Evolutionary conservation across 64 coral and sea anemone genomes (phyloP), one percentile per base, ranked within the genome.

Genomic region (Montipora efflorescens): DNA sequence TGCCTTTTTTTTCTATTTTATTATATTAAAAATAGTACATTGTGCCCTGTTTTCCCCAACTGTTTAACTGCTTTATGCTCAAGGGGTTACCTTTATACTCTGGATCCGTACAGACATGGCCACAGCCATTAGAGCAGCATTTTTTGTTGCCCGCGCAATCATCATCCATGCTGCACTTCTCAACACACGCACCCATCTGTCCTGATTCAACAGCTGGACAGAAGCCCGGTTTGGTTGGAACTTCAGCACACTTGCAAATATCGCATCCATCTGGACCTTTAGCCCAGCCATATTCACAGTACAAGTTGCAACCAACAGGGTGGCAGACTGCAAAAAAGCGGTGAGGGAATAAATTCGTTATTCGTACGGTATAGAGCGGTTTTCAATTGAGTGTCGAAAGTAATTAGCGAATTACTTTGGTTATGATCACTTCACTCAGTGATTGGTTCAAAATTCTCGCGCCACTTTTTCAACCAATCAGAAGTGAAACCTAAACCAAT

Each of bases 261-360:
- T 94, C 93, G 76, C 93, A 94, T 14, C 93, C 93, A 76, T 88
- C 79, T 46, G 79, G 87, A 84, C 89, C 93, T 28, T 90, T 90
- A 70, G 67, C 91, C 47, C 88, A 99, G 16, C 97, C 97, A 96
- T 75, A 91, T 20, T 92, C 50, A 79, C 97, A 99, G 74, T 94
- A 99, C 78, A 96, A 84, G 18, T 52, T 93, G 67, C 94, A 99
- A 64, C 44, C 67, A 1, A 96, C 84, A 55, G 88, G 97, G 0
- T 19, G 79, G 44, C 97, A 99, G 5, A 76, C 97, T 99, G 18
- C 18, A 66, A 51, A 61, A 61, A 80, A 77, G 6, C 4, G 1
- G 18, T 9, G 0, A 64, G 21, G 25, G 61, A 46, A 75, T 53
- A 5, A 75, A 51, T 1, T 78, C 5, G 44, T 46, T 25, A 55